Evolutionary conservation across 1,140 invertebrate genomes (phyloP), one percentile per base, ranked within the genome.

Genomic region (Subanguina moxae): DNA sequence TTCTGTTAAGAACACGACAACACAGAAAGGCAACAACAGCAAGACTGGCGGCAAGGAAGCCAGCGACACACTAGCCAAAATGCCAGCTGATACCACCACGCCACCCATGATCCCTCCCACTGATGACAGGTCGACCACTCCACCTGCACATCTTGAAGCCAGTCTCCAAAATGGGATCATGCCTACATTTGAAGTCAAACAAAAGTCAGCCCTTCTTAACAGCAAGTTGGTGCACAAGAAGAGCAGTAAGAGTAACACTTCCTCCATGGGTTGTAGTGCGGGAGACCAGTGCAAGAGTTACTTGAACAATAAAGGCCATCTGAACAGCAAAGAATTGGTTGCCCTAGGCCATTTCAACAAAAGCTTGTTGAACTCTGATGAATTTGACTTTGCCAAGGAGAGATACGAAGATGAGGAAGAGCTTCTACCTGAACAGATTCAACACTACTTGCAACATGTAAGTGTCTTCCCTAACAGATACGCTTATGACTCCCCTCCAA

Each of bases 371-470:
- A 69, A 67, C 64, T 57, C 57, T 45, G 66, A 68, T 30, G 66
- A 68, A 25, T 68, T 68, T 56, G 66, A 68, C 61, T 68, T 64
- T 63, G 59, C 64, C 25, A 68, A 68, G 21, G 66, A 68, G 17
- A 43, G 58, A 21, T 64, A 63, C 23, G 32, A 62, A 21, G 48
- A 52, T 7, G 66, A 68, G 15, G 66, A 68, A 23, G 66, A 68
- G 28, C 59, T 68, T 25, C 30, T 68, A 21, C 58, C 66, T 21
- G 48, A 58, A 38, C 66, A 68, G 25, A 68, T 68, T 48, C 28
- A 68, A 38, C 66, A 68, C 32, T 68, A 61, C 30, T 58, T 68
- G 23, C 38, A 65, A 43, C 66, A 68, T 63, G 66, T 68, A 56
- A 27, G 19, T 32, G 5, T 9, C 17, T n/a, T 59, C 64, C n/a